Evolutionary conservation across 2,797 vertebrate genomes (phyloP), one percentile per base, ranked within the genome.

Genomic region (Acanthis flammea): DNA sequence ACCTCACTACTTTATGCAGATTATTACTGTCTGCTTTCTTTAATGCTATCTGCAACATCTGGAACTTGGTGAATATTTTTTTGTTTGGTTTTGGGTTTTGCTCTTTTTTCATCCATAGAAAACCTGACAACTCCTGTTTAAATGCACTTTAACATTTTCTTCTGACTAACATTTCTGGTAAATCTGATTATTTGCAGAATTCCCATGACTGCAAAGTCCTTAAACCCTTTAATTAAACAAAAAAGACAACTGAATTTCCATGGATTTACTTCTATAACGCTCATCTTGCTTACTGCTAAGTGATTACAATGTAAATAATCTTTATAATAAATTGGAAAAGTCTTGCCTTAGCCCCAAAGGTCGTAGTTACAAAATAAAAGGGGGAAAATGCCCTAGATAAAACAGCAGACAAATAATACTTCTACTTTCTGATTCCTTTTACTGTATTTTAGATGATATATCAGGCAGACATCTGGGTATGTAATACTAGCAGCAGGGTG

Each of bases 391-490:
- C 55, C 33, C 14, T 72, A 42, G 22, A 27, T 78, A 47, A 78
- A 90, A 48, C 35, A 92, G 37, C 0, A 3, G 66, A 25, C 19
- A 66, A 62, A 28, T 74, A 74, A 50, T 45, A 17, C n/a, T 87
- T 92, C 11, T 63, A 15, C 4, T 68, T 92, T 89, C 79, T 42
- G 30, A 50, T 71, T 90, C 13, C 4, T 76, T 76, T 50, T 67
- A 54, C 68, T 89, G 21, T 78, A 76, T 47, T 94, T 93, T 80
- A 63, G 57, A 41, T 39, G 18, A 33, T 68, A 9, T 44, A 73
- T 89, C 90, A 77, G 77, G 85, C 72, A 77, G 90, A 95, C 92
- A 93, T 87, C 91, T 96, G 92, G 57, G 33, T 88, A 47, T 78
- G 65, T 77, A 78, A 57, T 79, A 30, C 25, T 65, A 93, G 54